phyloP scores from a whole-genome alignment of 2,888 invertebrate genomes.

The Lymantria dispar region DNA sequence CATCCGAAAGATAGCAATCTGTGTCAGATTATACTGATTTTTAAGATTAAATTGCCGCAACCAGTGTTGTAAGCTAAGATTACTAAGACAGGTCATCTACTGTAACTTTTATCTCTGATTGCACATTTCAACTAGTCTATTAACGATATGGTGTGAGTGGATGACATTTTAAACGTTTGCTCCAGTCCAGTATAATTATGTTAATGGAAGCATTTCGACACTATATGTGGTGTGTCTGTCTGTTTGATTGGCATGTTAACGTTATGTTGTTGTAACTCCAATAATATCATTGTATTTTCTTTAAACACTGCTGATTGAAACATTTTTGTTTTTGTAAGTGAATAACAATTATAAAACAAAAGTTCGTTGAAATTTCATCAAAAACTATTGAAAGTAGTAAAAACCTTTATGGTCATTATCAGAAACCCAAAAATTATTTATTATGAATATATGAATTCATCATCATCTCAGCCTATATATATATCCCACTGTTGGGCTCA shows the following conservation, averaged over 20 bases:
- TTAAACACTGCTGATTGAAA: too few species aligned
- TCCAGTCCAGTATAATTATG: slow-evolving; percentile 37
- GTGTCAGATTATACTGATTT: not conserved
- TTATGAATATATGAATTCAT: too few species aligned
- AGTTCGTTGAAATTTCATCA: too few species aligned
- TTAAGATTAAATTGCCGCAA: not conserved
- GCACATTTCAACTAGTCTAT: slow-evolving; percentile 17
- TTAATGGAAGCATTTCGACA: slow-evolving; percentile 44
- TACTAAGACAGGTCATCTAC: not conserved
- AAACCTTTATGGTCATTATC: too few species aligned
- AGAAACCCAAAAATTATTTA: too few species aligned
- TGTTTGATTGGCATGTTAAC: slow-evolving; percentile 26
- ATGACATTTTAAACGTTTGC: slow-evolving; percentile 26
- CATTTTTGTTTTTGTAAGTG: too few species aligned
- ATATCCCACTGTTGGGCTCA: too few species aligned
- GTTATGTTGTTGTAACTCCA: slow-evolving; percentile 25
- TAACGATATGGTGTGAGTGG: slow-evolving; percentile 22
- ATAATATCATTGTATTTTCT: too few species aligned
- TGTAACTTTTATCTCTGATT: slow-evolving; percentile 5
- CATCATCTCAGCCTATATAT: too few species aligned
- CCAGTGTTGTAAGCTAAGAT: not conserved
- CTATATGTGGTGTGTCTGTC: slow-evolving; percentile 14
- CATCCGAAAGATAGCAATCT: not conserved
- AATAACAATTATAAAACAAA: too few species aligned
- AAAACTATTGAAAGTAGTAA: too few species aligned